Conservation (phyloP, 1,140 invertebrate genomes). For the Parasteatoda tepidariorum region DNA sequence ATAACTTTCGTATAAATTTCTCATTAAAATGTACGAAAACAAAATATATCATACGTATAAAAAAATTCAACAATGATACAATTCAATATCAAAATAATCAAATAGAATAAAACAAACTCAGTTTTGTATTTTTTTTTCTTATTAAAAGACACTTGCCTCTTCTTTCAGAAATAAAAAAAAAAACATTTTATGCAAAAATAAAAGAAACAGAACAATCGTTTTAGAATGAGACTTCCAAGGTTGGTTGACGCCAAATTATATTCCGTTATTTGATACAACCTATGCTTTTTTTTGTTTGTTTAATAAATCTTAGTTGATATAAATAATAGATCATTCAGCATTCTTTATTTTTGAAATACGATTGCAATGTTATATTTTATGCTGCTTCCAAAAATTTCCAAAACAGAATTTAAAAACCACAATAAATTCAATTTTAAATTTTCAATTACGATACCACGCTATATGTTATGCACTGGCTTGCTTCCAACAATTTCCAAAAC, state of each 20-base stretch:
- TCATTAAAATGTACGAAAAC: no score
- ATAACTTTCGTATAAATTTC: no score
- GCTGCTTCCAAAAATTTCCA: neutral
- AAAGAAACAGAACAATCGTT: neutral
- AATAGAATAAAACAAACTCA: neutral
- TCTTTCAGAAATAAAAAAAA: no score
- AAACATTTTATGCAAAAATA: neutral
- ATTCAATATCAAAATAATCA: no score
- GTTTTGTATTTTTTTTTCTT: neutral
- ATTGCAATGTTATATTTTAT: no score
- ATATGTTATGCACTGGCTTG: neutral
- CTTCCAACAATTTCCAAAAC: neutral
- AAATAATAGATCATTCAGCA: neutral
- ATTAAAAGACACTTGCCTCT: no score
- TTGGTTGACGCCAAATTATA: neutral
- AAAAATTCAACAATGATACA: no score
- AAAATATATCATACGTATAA: no score
- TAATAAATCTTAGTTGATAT: neutral
- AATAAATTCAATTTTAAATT: neutral
- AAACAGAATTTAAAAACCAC: neutral
- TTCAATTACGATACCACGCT: no score
- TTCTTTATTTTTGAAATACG: no score
- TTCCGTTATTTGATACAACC: neutral
- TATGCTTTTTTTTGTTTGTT: neutral
- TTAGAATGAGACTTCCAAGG: neutral